phyloP scores from a whole-genome alignment of 2,888 invertebrate genomes.

The Volucella inflata region DNA sequence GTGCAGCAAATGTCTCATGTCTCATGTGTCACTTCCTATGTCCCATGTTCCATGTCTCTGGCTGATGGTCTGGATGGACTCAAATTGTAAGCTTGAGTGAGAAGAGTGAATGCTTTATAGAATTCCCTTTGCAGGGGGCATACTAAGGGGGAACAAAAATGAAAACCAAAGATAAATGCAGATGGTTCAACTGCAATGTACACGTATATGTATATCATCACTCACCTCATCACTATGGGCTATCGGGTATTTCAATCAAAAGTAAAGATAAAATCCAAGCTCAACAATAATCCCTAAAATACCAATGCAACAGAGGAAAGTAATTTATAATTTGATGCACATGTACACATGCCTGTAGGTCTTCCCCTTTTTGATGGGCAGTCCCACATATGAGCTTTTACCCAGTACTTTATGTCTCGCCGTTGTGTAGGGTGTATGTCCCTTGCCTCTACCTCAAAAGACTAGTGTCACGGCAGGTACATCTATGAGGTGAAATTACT shows the following conservation, averaged over 20 bases:
- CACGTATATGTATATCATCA: conserved; percentile 6
- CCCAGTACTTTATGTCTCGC: background rate
- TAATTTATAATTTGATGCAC: conserved; percentile 3
- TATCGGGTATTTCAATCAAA: conserved; percentile 17
- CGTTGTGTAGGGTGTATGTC: background rate
- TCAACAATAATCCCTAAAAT: conserved; percentile 28
- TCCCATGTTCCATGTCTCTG: too few species aligned
- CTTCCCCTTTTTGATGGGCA: background rate
- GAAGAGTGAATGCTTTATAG: background rate
- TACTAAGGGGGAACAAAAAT: background rate
- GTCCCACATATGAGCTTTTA: background rate
- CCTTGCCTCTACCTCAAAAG: background rate
- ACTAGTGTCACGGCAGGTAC: conserved; percentile 28
- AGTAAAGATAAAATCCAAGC: conserved; percentile 26
- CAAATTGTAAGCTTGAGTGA: background rate
- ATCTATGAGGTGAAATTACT: conserved; percentile 59
- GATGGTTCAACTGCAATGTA: conserved; percentile 12
- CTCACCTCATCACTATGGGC: conserved; percentile 1
- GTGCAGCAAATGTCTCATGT: background rate
- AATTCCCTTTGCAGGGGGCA: background rate
- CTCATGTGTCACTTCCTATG: too few species aligned
- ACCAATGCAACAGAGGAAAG: conserved; percentile 17
- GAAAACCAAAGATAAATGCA: conserved; percentile 3
- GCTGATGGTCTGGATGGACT: conserved; percentile 8
- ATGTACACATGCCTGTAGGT: background rate